A percentile compares a stretch with the other conserved stretches of the same genome.
These are phyloP conservation scores for Chloroclysta siterata DNA, from an alignment of 2,888 invertebrate species.

Conservation along the genomic window DNA sequence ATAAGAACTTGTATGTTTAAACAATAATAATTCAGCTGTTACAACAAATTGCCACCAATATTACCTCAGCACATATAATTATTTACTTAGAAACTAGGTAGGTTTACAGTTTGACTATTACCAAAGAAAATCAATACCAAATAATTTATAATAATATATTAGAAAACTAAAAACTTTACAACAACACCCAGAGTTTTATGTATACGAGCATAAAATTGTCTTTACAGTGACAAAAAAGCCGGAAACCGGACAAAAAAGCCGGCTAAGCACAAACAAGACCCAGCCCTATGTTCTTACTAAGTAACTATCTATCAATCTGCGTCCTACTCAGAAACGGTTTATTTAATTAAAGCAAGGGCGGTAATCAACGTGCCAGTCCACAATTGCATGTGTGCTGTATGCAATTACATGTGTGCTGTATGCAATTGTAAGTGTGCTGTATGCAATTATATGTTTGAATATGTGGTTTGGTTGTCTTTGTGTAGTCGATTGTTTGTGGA, in stretches of 20 bases:
- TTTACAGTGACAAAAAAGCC: not conserved
- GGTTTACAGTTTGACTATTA: too few species aligned
- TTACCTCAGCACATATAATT: too few species aligned
- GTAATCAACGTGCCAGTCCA: slow-evolving; percentile 64
- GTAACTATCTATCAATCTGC: slow-evolving; percentile 25
- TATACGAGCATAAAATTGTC: too few species aligned
- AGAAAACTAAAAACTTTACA: too few species aligned
- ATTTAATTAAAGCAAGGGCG: slow-evolving; percentile 74
- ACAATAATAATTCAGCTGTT: too few species aligned
- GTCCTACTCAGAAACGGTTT: slow-evolving; percentile 68
- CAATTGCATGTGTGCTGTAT: slow-evolving; percentile 41
- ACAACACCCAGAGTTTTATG: too few species aligned
- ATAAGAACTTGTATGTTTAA: too few species aligned
- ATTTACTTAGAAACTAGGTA: too few species aligned
- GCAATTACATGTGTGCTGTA: not conserved
- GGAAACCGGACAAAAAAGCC: not conserved
- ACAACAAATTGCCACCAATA: too few species aligned
- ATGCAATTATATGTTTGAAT: slow-evolving; percentile 27
- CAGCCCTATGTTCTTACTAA: slow-evolving; percentile 29
- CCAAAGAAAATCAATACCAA: too few species aligned
- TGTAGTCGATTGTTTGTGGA: slow-evolving; percentile 4
- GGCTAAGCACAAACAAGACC: not conserved
- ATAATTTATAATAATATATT: too few species aligned
- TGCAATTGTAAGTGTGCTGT: slow-evolving; percentile 38
- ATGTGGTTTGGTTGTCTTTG: slow-evolving; percentile 21